Base-by-base conservation (phyloP, 2,888 invertebrate genomes). In the Galeopsomyia nigrocyanea region DNA sequence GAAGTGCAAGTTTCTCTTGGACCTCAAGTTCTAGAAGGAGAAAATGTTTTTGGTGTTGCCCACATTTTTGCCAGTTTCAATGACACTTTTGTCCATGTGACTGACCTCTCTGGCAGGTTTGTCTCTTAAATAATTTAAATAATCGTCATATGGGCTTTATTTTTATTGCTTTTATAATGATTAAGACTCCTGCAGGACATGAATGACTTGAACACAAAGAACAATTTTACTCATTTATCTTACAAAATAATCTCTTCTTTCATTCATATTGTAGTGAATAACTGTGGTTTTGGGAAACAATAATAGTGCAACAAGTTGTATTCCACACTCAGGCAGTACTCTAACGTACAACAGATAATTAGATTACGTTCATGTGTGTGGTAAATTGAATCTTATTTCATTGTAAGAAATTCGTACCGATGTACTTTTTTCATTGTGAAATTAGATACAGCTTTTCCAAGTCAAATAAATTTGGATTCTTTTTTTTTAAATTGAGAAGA, bases 31-130 rank as follows among this genome's bases (percentile, higher is more conserved):
- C 93, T 96, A 80, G 97, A 97, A 86, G 99, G 99, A 77, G 99
- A 99, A 89, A 94, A 94, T 81, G 98, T 99, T 73, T 99, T 99
- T 86, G 99, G 99, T 73, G 99, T 99, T 21, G 99, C 99, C 76
- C 99, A 99, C 89, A 99, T 99, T 85, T 99, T 96, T 86, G 99
- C 99, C 79, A 98, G 98, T 81, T 99, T 99, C 91, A 99, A 99
- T 86, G 99, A 99, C 88, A 99, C 99, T 67, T 99, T 99, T 87
- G 99, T 99, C 61, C 99, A 99, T 89, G 97, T 99, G 76, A 99
- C 99, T 17, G 99, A 99, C 89, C 90, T 99, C 83, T 99, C 99
- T 73, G 99, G 99, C 80, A 94, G 90, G 91, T 91, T 85, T 82
- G 86, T 85, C 19, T 53, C 51, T 31, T 39, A 39, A 39, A 13